Conservation (phyloP, 1,140 invertebrate genomes). For the Drosophila sp. region DNA sequence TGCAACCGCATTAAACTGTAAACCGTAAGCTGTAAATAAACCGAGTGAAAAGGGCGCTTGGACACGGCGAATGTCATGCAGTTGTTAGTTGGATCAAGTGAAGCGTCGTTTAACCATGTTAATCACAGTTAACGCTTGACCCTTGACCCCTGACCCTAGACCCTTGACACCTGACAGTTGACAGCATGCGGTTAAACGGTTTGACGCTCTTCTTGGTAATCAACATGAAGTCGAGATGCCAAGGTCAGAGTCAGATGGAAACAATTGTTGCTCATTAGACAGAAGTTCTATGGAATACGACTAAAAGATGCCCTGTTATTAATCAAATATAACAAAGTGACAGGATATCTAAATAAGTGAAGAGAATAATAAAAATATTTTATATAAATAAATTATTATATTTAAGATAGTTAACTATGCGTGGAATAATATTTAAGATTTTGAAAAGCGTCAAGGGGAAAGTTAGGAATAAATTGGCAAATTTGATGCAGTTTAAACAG, state of each 20-base stretch:
- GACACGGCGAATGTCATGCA: background rate
- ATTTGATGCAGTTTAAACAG: no score
- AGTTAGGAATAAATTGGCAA: no score
- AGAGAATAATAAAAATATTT: no score
- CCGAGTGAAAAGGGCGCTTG: slow-evolving; percentile 18
- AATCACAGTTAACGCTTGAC: slow-evolving; percentile 34
- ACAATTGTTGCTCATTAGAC: slow-evolving; percentile 16
- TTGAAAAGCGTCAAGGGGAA: no score
- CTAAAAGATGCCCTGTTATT: background rate
- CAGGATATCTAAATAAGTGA: no score
- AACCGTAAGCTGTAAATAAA: slow-evolving; percentile 31
- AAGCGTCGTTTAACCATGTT: slow-evolving; percentile 19
- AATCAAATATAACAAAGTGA: background rate
- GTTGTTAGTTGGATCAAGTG: slow-evolving; percentile 16
- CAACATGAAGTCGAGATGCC: background rate
- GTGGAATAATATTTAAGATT: no score
- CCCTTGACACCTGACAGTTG: slow-evolving; percentile 34
- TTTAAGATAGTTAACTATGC: no score
- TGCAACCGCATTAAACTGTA: slow-evolving; percentile 23
- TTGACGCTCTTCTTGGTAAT: slow-evolving; percentile 7
- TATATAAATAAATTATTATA: no score
- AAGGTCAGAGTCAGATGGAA: slow-evolving; percentile 7
- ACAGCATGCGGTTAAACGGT: slow-evolving; percentile 37
- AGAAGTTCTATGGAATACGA: background rate
- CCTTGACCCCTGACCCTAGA: slow-evolving; percentile 20